phyloP scores from a whole-genome alignment of 2,797 vertebrate species.

The Sebastes oblongus region DNA sequence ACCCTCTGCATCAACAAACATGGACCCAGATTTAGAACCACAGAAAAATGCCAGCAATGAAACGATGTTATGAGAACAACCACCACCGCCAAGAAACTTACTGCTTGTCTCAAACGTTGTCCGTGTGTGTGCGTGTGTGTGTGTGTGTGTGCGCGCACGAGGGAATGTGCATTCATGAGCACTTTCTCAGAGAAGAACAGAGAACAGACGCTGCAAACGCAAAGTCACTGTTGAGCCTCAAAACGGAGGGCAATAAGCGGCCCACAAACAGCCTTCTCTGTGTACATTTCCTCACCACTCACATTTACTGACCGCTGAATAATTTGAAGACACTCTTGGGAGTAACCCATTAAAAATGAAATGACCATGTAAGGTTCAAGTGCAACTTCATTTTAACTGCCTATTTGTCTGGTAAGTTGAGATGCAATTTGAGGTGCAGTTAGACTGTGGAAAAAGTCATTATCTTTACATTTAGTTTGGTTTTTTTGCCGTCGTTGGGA shows the following conservation, averaged over 20 bases:
- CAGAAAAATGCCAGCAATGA: conserved; percentile 76
- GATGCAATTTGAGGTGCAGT: conserved; percentile 67
- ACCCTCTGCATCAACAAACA: conserved; percentile 73
- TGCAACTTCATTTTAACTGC: conserved; percentile 66
- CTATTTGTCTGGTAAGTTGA: conserved; percentile 71
- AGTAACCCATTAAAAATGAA: conserved; percentile 63
- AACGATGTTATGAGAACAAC: conserved; percentile 72
- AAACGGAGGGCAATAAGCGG: conserved; percentile 21
- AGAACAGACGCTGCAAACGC: conserved; percentile 33
- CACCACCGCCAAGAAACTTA: conserved; percentile 48
- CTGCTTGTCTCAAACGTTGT: conserved; percentile 23
- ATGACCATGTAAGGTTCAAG: conserved; percentile 68
- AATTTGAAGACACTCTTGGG: conserved; percentile 63
- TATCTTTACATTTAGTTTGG: conserved; percentile 68
- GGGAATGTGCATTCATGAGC: conserved; percentile 10
- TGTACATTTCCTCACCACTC: conserved; percentile 62
- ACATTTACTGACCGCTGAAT: conserved; percentile 65
- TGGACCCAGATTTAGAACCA: conserved; percentile 69
- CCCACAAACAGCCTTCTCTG: conserved; percentile 50
- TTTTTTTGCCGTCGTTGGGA: conserved; percentile 51
- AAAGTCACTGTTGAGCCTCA: conserved; percentile 53
- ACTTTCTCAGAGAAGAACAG: conserved; percentile 35
- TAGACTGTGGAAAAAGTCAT: conserved; percentile 67
- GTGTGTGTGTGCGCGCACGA: not conserved
- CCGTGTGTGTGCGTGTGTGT: conserved; percentile 3